These are phyloP conservation scores for Papilio helenus DNA, from an alignment of 1,140 invertebrate species.

Conservation along the genomic window DNA sequence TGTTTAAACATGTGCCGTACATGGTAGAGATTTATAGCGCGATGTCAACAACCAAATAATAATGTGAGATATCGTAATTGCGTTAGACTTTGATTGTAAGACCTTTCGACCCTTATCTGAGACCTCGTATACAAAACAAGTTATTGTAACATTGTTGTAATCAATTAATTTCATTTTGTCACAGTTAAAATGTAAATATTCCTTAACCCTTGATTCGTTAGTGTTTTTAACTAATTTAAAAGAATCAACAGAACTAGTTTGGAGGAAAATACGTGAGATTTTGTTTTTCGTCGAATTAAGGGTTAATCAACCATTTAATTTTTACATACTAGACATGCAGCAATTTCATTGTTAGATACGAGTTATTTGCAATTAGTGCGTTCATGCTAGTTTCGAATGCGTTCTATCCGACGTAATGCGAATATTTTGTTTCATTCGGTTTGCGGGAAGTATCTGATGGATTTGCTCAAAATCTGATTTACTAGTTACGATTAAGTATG, in stretches of 20 bases:
- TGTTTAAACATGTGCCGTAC: neutral
- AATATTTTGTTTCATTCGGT: neutral
- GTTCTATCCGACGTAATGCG: neutral
- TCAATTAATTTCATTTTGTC: neutral
- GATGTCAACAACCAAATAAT: slow-evolving; percentile 27
- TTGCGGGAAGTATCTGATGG: neutral
- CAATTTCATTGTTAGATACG: neutral
- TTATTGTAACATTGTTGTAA: neutral
- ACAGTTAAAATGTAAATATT: too few relatives aligned
- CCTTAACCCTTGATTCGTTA: too few relatives aligned
- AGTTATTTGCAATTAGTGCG: neutral
- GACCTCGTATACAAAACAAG: neutral
- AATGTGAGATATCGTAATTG: slow-evolving; percentile 9
- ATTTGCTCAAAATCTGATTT: neutral
- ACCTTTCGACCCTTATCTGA: slow-evolving; percentile 1
- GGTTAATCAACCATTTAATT: too few relatives aligned
- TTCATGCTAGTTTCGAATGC: neutral
- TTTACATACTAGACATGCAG: neutral
- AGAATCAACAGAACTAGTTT: too few relatives aligned
- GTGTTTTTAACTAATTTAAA: too few relatives aligned
- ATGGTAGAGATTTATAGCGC: neutral
- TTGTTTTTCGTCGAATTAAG: neutral
- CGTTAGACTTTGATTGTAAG: slow-evolving; percentile 8
- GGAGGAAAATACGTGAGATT: too few relatives aligned
- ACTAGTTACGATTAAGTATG: neutral